These are phyloP conservation scores for Chloroceryle amazona DNA, from an alignment of 2,797 vertebrate genomes.

Conservation along the genomic window DNA sequence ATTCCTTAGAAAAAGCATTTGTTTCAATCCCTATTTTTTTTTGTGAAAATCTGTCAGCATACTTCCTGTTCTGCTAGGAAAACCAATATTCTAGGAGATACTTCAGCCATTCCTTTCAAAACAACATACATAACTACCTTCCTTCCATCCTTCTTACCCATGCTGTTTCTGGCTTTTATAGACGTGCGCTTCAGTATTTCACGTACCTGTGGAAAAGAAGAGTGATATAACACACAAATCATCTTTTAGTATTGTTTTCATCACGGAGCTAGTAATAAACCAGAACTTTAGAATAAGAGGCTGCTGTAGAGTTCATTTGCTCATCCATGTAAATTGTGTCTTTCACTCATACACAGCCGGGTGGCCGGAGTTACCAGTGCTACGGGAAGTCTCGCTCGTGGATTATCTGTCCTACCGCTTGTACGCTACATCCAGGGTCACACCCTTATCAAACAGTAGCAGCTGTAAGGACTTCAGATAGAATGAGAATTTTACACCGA, in stretches of 20 bases:
- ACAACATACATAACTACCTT: background rate
- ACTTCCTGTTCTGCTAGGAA: background rate
- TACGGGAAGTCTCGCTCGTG: background rate
- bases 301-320: background rate
- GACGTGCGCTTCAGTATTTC: constrained; percentile 95
- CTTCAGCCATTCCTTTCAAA: background rate
- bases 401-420: background rate
- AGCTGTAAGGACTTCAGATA: background rate
- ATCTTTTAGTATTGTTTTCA: background rate
- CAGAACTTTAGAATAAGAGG: background rate
- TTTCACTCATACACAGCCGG: background rate
- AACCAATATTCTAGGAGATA: background rate
- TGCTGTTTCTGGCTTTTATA: constrained; percentile 88
- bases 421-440: background rate
- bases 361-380: background rate
- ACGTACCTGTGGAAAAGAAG: constrained; percentile 86
- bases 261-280: background rate
- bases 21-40: background rate
- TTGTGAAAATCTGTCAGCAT: background rate
- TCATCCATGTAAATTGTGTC: background rate
- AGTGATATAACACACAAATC: background rate
- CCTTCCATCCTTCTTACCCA: constrained; percentile 84
- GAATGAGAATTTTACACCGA: background rate
- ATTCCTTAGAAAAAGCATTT: background rate
- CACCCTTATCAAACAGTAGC: background rate